Evolutionary conservation across 2,113 vertebrate species (phyloP), one percentile per base, ranked within the genome.

Genomic region (Eretmochelys imbricata): DNA sequence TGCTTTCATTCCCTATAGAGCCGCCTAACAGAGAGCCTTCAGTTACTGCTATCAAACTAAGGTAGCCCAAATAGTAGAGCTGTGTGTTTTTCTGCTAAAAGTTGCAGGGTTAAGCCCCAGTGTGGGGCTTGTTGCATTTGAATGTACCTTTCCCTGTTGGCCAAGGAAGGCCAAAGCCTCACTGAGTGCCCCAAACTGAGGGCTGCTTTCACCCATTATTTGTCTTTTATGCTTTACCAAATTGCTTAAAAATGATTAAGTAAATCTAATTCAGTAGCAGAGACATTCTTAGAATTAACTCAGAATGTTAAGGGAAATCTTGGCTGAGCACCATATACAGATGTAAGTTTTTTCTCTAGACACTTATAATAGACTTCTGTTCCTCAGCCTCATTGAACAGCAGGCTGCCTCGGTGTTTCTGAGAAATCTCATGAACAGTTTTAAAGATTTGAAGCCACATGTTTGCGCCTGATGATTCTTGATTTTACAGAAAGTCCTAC

Each of bases 401-500:
- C 24, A 91, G 6, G 48, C 12, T 69, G 2, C 24, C 86, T 50
- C 55, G 49, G 2, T 50, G 2, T 53, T 54, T 49, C 42, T 22
- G 22, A 85, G 88, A 75, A 87, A 25, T 50, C 49, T 72, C 7
- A 42, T 82, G 49, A 69, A 8, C 65, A 38, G 11, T 93, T 87
- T 95, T n/a, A 95, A 91, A 79, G 35, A 94, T 59, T 31, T 80
- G 38, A 84, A 93, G 24, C 51, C 46, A n/a, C 20, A 14, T 62
- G 8, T 29, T 75, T 65, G n/a, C 50, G 10, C 88, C 27, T 86
- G 4, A 54, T 65, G 48, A 51, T 59, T 90, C n/a, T 54, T 84
- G 20, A 53, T 82, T 93, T 87, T 87, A 4, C 4, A 14, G 22
- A 69, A 25, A 25, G 4, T 85, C 85, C 42, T 51, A 59, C 19